Percentiles rank a stretch among this genome's conserved stretches.
Evolutionary conservation across 2,113 vertebrate genomes (phyloP).

Genomic region (Stigmatopora argus): DNA sequence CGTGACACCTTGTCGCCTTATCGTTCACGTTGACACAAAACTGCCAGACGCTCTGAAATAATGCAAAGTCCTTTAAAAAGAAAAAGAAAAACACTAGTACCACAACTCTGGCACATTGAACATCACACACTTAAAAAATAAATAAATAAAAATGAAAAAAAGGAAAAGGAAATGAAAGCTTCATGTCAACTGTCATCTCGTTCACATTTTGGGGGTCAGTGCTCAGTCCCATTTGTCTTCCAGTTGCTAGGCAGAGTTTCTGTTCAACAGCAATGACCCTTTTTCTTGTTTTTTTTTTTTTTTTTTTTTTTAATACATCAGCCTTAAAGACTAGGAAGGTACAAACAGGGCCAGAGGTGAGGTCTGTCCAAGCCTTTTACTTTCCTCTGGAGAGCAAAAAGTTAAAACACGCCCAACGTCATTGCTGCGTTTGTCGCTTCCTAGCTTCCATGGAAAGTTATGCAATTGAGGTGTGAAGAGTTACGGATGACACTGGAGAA

Average conservation of each 20-base stretch:
- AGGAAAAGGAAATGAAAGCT: slow-evolving; percentile 36
- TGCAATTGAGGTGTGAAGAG: slow-evolving; percentile 80
- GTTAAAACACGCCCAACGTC: slow-evolving; percentile 13
- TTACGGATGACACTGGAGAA: slow-evolving; percentile 93
- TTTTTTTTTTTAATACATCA: slow-evolving; percentile 58
- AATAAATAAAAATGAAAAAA: slow-evolving; percentile 26
- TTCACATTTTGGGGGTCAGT: slow-evolving; percentile 68
- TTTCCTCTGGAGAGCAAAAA: slow-evolving; percentile 15
- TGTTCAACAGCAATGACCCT: slow-evolving; percentile 81
- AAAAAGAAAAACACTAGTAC: slow-evolving; percentile 48
- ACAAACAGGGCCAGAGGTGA: slow-evolving; percentile 51
- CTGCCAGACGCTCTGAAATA: slow-evolving; percentile 66
- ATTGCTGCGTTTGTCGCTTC: slow-evolving; percentile 57
- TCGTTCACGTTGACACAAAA: slow-evolving; percentile 40
- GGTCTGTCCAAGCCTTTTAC: slow-evolving; percentile 27
- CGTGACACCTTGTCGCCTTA: slow-evolving; percentile 55
- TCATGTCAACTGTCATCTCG: slow-evolving; percentile 70
- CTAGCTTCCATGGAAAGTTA: slow-evolving; percentile 74
- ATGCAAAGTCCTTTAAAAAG: slow-evolving; percentile 31
- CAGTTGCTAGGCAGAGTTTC: slow-evolving; percentile 73
- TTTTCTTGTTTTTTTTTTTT: slow-evolving; percentile 24
- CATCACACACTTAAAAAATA: slow-evolving; percentile 55
- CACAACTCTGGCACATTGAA: slow-evolving; percentile 47
- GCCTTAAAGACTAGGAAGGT: slow-evolving; percentile 87
- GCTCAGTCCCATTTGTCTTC: slow-evolving; percentile 82